A percentile compares a stretch with the other conserved stretches of the same genome.
phyloP scores from a whole-genome alignment of 2,797 vertebrate genomes.

The Propithecus deckenii region DNA sequence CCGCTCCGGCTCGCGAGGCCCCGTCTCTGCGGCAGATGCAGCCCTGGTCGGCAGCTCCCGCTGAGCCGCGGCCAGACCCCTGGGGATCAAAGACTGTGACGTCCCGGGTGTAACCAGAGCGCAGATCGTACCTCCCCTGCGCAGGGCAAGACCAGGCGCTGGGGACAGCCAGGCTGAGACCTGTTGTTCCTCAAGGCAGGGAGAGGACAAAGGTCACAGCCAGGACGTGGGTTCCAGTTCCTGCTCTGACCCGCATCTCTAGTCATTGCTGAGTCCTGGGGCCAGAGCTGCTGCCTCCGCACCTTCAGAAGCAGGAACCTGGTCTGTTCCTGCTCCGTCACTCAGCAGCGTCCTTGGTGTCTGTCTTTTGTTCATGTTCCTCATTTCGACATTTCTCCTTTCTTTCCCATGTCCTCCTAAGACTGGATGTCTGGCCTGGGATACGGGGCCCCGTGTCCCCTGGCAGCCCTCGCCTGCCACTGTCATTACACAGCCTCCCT shows the following conservation, averaged over 20 bases:
- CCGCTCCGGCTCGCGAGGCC: background rate
- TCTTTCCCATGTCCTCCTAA: background rate
- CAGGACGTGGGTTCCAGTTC: background rate
- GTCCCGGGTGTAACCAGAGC: background rate
- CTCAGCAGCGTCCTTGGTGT: background rate
- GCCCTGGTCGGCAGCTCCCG: background rate
- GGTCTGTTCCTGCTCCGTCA: background rate
- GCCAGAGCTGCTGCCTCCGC: background rate
- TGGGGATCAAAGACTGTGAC: accelerated
- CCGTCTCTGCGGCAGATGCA: background rate
- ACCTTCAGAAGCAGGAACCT: background rate
- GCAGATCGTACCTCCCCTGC: background rate
- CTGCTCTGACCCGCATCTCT: background rate
- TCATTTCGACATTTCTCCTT: background rate
- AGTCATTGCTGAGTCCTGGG: background rate
- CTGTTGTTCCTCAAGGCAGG: background rate
- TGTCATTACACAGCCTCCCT: accelerated
- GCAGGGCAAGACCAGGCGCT: background rate
- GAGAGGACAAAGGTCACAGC: background rate
- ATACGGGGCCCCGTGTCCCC: background rate
- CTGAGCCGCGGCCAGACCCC: background rate
- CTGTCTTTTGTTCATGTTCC: background rate
- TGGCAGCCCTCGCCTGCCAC: background rate
- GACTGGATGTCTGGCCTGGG: background rate
- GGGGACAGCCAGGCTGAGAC: background rate